A percentile compares a stretch with the other conserved stretches of the same genome.
Conservation (phyloP, 2,113 vertebrate species). For the Myxocyprinus asiaticus region DNA sequence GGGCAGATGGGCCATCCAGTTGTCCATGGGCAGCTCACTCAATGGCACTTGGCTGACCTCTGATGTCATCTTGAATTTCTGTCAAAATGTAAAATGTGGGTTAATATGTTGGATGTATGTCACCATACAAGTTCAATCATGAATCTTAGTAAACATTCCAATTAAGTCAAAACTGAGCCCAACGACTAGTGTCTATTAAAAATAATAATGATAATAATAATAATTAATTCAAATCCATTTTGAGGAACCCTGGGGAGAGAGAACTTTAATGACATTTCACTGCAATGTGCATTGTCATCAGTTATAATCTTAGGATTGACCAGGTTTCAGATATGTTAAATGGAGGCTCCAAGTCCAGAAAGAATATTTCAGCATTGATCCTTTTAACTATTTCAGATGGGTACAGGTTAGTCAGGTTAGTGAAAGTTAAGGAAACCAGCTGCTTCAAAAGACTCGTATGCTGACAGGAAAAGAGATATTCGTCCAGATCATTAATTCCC, state of each 20-base stretch:
- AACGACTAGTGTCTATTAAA: background rate
- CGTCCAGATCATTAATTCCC: background rate
- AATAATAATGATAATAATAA: too few relatives aligned
- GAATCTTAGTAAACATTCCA: background rate
- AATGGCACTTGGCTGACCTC: slow-evolving; percentile 53
- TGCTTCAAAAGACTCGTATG: slow-evolving; percentile 3
- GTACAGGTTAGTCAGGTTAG: background rate
- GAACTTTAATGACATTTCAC: background rate
- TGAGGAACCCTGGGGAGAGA: background rate
- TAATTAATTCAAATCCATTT: background rate
- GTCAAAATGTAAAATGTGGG: background rate
- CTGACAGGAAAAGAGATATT: background rate
- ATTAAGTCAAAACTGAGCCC: background rate
- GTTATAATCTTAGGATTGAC: too few relatives aligned
- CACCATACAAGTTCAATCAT: background rate
- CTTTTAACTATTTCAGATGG: background rate
- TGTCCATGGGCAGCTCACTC: slow-evolving; percentile 68
- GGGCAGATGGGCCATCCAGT: slow-evolving; percentile 86
- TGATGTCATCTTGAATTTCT: slow-evolving; percentile 53
- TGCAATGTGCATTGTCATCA: too few relatives aligned
- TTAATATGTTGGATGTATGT: background rate
- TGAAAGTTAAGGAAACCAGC: background rate
- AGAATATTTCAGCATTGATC: background rate
- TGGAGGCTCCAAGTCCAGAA: background rate
- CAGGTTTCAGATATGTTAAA: background rate